phyloP scores from a whole-genome alignment of 2,888 invertebrate genomes.

The Hymenopus coronatus region DNA sequence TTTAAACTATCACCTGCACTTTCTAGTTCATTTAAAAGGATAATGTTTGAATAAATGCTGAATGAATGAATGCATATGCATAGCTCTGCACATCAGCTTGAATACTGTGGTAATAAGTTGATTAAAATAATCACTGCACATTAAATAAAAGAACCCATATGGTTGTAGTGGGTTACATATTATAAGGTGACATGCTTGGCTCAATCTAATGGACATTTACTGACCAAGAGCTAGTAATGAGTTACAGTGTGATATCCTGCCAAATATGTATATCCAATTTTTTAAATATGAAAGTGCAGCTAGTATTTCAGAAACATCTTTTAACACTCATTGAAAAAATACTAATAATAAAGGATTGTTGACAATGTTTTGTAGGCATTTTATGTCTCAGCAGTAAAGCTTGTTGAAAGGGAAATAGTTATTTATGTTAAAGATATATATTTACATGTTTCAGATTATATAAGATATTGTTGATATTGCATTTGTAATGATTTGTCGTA shows the following conservation, averaged over 20 bases:
- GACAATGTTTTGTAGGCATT: constrained; percentile 9
- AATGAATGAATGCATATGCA: background rate
- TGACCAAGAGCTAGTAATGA: background rate
- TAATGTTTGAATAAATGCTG: background rate
- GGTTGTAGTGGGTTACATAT: background rate
- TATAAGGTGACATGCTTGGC: background rate
- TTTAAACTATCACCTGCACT: background rate
- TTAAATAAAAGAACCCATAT: background rate
- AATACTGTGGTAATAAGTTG: background rate
- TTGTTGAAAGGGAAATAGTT: constrained; percentile 11
- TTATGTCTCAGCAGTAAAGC: constrained; percentile 6
- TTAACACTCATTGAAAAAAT: background rate
- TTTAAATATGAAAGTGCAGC: background rate
- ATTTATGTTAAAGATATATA: constrained; percentile 1
- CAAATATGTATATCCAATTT: background rate
- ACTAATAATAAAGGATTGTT: background rate
- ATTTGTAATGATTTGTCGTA: constrained; percentile 17
- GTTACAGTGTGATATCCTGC: background rate
- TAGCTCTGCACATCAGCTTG: background rate
- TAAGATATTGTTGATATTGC: constrained; percentile 10
- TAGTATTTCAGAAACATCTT: background rate
- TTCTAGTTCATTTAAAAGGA: background rate
- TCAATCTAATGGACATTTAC: background rate
- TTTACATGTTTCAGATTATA: constrained; percentile 19
- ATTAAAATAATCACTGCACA: background rate